Conservation (phyloP, 2,113 vertebrate species). For the Phylloscopus trochiloides region DNA sequence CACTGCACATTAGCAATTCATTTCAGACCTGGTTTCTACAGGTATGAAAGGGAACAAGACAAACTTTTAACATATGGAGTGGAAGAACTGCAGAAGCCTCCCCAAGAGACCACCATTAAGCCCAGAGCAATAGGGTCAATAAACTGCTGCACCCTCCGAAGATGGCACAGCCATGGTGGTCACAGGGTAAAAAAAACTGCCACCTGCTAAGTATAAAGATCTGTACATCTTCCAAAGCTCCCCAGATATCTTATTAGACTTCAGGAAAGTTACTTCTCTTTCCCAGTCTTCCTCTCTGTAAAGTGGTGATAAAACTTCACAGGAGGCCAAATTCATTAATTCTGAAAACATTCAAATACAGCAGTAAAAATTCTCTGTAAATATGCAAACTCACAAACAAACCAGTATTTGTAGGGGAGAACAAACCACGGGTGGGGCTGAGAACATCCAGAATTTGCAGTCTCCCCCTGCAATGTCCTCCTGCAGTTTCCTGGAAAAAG, state of each 20-base stretch:
- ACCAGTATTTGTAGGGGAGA: background rate
- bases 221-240: background rate
- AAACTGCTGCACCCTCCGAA: background rate
- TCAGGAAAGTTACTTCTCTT: background rate
- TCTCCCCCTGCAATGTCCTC: background rate
- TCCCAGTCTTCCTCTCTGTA: background rate
- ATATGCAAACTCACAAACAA: background rate
- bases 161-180: background rate
- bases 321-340: background rate
- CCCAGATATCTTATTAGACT: background rate
- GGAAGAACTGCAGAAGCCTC: background rate
- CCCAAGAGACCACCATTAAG: background rate
- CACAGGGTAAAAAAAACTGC: background rate
- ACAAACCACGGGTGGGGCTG: background rate
- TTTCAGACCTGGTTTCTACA: background rate
- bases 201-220: background rate
- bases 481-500: background rate
- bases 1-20: constrained; percentile 42
- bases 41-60: background rate
- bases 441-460: background rate
- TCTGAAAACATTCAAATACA: background rate
- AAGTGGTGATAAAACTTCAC: background rate
- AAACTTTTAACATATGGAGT: background rate
- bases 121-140: background rate
- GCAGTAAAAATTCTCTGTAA: background rate